Evolutionary conservation across 2,797 vertebrate genomes (phyloP).

Genomic region (Lerista edwardsae): DNA sequence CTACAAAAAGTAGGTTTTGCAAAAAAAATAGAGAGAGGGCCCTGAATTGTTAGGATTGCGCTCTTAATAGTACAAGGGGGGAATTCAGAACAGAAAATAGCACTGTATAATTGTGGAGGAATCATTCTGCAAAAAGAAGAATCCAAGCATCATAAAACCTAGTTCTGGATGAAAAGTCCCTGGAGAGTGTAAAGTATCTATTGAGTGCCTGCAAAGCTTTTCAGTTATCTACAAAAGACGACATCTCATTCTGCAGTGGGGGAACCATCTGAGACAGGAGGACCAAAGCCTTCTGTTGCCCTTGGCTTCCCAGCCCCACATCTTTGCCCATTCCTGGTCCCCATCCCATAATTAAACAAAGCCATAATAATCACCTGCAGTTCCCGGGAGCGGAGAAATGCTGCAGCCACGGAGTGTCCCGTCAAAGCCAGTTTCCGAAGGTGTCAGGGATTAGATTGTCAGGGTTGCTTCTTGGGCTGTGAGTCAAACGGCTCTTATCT

Average conservation of each 20-base stretch:
- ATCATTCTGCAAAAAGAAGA: neutral
- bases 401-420: too few species aligned
- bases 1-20: too few species aligned
- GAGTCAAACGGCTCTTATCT: neutral
- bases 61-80: neutral
- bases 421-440: neutral
- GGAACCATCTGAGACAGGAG: neutral
- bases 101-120: neutral
- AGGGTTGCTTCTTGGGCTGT: neutral
- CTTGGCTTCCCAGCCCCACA: neutral
- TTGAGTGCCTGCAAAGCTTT: neutral
- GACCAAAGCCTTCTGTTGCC: neutral
- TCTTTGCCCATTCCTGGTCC: neutral
- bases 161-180: neutral
- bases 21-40: too few species aligned
- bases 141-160: neutral
- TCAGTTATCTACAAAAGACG: neutral
- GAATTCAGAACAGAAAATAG: neutral
- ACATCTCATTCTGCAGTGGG: neutral
- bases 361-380: slow-evolving; percentile 11
- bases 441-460: neutral
- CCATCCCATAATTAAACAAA: neutral
- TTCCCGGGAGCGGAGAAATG: neutral
- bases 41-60: too few species aligned
- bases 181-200: neutral